Evolutionary conservation across 2,888 invertebrate genomes (phyloP).

Genomic region (Clepsis dumicolana): DNA sequence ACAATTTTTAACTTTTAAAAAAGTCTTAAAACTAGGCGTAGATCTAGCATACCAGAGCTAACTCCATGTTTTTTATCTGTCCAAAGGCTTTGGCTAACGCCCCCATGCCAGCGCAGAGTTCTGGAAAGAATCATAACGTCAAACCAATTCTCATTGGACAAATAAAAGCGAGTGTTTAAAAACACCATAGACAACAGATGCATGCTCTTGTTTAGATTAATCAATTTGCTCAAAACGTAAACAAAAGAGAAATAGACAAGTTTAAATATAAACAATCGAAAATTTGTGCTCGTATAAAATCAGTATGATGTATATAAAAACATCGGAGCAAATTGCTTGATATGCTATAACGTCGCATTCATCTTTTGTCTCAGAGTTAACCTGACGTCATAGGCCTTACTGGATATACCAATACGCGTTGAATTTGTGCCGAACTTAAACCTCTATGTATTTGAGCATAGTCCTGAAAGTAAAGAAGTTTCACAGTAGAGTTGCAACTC

Average conservation of each 20-base stretch:
- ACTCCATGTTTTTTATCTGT: slow-evolving; percentile 59
- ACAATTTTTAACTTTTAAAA: slow-evolving; percentile 75
- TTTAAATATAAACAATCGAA: slow-evolving; percentile 6
- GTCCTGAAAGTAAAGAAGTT: background rate
- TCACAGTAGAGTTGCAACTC: background rate
- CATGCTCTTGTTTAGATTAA: slow-evolving; percentile 57
- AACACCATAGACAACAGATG: slow-evolving; percentile 70
- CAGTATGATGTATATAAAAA: slow-evolving; percentile 39
- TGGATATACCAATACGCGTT: slow-evolving; percentile 47
- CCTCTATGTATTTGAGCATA: slow-evolving; percentile 16
- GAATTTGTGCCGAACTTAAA: slow-evolving; percentile 24
- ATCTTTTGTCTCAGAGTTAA: slow-evolving; percentile 30
- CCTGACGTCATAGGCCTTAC: slow-evolving; percentile 31
- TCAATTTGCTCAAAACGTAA: slow-evolving; percentile 45
- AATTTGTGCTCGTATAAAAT: slow-evolving; percentile 31
- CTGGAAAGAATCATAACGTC: slow-evolving; percentile 17
- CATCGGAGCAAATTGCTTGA: slow-evolving; percentile 46
- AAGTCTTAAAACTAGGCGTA: slow-evolving; percentile 74
- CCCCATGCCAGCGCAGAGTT: slow-evolving; percentile 3
- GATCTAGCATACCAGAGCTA: slow-evolving; percentile 78
- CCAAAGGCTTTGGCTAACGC: slow-evolving; percentile 52
- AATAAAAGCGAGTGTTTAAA: slow-evolving; percentile 60
- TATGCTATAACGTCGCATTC: slow-evolving; percentile 43
- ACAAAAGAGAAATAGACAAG: slow-evolving; percentile 28
- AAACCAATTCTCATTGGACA: slow-evolving; percentile 56